Evolutionary conservation across 2,888 invertebrate species (phyloP).

Genomic region (Asteroscopus sphinx): DNA sequence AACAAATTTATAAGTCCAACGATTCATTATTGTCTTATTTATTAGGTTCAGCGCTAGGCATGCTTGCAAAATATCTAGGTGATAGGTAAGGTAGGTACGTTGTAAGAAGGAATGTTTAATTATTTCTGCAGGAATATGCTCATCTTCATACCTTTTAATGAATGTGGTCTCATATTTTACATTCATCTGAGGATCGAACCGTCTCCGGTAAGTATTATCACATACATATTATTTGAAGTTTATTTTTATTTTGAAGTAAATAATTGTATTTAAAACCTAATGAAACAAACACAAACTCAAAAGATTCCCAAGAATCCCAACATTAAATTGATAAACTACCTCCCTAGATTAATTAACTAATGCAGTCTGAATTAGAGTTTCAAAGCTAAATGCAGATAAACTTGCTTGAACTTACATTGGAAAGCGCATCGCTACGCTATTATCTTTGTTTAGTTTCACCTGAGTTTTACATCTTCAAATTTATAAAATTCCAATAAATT

Average conservation of each 20-base stretch:
- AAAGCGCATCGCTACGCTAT: not conserved
- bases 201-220: not conserved
- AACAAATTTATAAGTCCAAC: not conserved
- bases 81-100: not conserved
- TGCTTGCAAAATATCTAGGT: conserved; percentile 7
- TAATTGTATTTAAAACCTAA: too few species aligned
- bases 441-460: too few species aligned
- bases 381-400: not conserved
- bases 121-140: not conserved
- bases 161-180: not conserved
- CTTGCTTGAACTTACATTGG: not conserved
- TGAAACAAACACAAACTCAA: not conserved
- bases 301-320: not conserved
- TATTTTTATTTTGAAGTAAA: too few species aligned
- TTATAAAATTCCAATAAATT: too few species aligned
- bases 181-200: not conserved
- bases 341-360: not conserved
- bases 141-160: not conserved
- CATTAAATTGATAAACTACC: not conserved
- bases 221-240: not conserved
- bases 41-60: not conserved
- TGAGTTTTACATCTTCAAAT: too few species aligned
- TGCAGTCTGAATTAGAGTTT: not conserved
- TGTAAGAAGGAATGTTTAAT: conserved; percentile 13
- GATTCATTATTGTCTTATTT: not conserved